Evolutionary conservation across 2,113 vertebrate genomes (phyloP).

Genomic region (Coregonus clupeaformis): DNA sequence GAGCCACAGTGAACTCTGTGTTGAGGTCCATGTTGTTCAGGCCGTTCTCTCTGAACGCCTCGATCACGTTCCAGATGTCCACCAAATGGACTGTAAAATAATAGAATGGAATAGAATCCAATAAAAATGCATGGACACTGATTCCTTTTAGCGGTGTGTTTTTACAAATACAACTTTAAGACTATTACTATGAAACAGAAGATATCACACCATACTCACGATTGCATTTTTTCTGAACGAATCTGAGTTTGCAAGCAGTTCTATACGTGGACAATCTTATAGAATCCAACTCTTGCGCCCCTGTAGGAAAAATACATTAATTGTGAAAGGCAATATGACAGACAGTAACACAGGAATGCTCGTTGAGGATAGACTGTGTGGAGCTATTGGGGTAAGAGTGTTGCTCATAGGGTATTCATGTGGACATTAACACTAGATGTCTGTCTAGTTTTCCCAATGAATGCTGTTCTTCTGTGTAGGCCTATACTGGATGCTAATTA

Average conservation of each 20-base stretch:
- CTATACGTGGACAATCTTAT: slow-evolving; percentile 97
- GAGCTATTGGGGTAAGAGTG: neutral
- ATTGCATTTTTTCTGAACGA: slow-evolving; percentile 98
- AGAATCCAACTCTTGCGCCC: slow-evolving; percentile 96
- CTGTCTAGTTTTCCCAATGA: neutral
- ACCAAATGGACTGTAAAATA: slow-evolving; percentile 87
- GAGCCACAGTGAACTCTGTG: slow-evolving; percentile 86
- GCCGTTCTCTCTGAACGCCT: slow-evolving; percentile 92
- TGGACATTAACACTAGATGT: neutral
- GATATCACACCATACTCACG: slow-evolving; percentile 77
- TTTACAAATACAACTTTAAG: neutral
- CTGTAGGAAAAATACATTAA: slow-evolving; percentile 66
- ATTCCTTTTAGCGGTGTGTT: neutral
- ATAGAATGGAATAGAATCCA: slow-evolving; percentile 27
- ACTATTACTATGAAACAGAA: neutral
- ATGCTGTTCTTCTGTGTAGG: no score
- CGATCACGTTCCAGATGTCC: slow-evolving; percentile 98
- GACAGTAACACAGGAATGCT: neutral
- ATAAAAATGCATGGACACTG: neutral
- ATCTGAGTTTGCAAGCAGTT: slow-evolving; percentile 96
- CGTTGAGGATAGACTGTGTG: neutral
- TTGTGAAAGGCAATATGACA: neutral
- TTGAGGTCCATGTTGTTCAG: slow-evolving; percentile 89
- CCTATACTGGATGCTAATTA: no score
- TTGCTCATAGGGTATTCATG: neutral